phyloP scores from a whole-genome alignment of 2,113 vertebrate genomes.

The Alosa alosa region DNA sequence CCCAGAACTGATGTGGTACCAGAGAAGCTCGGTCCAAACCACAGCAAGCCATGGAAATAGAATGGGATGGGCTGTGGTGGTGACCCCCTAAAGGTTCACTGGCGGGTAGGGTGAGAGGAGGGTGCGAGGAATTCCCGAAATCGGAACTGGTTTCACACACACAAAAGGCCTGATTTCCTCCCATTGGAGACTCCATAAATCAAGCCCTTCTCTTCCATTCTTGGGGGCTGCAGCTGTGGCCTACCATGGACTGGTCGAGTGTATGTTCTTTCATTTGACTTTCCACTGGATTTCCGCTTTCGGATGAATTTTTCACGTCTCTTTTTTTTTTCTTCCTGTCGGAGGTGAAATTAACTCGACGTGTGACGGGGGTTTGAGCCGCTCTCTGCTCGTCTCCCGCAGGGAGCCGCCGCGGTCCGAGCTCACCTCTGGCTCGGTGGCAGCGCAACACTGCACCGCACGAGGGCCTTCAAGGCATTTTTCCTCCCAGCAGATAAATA shows the following conservation, averaged over 20 bases:
- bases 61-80: not conserved
- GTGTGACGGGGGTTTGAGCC: constrained; percentile 27
- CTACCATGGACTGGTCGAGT: constrained; percentile 33
- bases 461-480: not conserved
- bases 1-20: constrained; percentile 14
- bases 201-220: constrained; percentile 43
- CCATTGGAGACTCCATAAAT: constrained; percentile 43
- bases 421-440: not conserved
- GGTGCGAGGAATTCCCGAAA: constrained; percentile 34
- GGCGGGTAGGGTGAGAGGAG: not conserved
- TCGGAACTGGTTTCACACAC: constrained; percentile 47
- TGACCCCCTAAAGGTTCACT: not conserved
- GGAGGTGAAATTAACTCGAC: constrained; percentile 40
- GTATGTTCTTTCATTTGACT: constrained; percentile 45
- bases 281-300: constrained; percentile 44
- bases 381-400: not conserved
- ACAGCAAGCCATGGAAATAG: constrained; percentile 29
- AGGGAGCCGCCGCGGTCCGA: not conserved
- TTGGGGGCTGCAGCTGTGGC: constrained; percentile 20
- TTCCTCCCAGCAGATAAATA: constrained; percentile 22
- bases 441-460: not conserved
- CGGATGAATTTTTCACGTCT: constrained; percentile 38
- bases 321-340: constrained; percentile 5
- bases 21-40: not conserved
- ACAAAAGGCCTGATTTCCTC: constrained; percentile 46